Percentiles rank a stretch among this genome's conserved stretches.
Evolutionary conservation across 2,797 vertebrate species (phyloP).

Genomic region (Pachyuromys duprasi): DNA sequence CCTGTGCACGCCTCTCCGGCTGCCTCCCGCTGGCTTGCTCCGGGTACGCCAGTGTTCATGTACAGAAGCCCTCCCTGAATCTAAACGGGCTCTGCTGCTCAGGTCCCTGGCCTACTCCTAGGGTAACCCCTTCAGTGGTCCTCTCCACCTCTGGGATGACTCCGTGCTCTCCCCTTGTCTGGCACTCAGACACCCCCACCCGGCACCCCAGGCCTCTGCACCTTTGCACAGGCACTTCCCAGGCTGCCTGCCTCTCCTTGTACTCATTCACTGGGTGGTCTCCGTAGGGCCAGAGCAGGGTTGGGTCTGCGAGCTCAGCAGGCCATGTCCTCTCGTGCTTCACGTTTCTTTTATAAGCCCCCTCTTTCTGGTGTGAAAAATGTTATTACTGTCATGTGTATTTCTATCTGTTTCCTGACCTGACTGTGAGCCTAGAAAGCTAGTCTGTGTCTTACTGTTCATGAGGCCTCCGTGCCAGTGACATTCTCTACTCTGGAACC

Average conservation of each 20-base stretch:
- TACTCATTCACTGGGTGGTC: neutral
- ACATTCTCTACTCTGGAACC: rapidly evolving
- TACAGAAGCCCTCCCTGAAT: neutral
- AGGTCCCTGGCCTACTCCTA: neutral
- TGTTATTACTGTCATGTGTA: rapidly evolving
- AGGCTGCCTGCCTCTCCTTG: neutral
- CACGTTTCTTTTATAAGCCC: neutral
- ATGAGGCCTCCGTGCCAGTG: neutral
- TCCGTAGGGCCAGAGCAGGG: neutral
- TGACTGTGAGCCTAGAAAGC: neutral
- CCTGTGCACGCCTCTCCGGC: rapidly evolving
- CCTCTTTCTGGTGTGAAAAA: neutral
- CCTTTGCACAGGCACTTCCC: neutral
- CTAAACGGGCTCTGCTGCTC: neutral
- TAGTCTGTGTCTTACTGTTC: neutral
- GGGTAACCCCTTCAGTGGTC: no score
- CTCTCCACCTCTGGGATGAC: neutral
- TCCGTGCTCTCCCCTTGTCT: rapidly evolving
- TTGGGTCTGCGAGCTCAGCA: neutral
- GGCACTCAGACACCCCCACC: no score
- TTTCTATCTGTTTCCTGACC: neutral
- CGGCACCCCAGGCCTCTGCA: neutral
- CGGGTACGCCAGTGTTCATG: neutral
- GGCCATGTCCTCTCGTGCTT: neutral
- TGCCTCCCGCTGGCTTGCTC: neutral